Conservation (phyloP, 23 tunicate species). For the Styela clava region DNA sequence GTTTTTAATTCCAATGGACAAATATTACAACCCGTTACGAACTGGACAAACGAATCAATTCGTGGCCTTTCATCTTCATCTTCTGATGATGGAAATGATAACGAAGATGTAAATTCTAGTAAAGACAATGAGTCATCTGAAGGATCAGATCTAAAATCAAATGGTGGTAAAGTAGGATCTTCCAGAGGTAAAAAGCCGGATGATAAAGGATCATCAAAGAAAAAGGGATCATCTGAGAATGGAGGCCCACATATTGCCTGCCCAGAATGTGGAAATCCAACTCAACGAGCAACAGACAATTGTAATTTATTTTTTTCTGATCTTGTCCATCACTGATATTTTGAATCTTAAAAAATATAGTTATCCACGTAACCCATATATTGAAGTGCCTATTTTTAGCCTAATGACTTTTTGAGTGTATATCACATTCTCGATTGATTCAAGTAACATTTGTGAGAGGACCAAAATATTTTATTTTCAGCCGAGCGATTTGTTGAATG, state of each 20-base stretch:
- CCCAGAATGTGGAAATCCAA: slow-evolving; percentile 48
- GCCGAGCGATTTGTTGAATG: slow-evolving; percentile 41
- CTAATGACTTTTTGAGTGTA: too few relatives aligned
- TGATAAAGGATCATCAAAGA: slow-evolving; percentile 6
- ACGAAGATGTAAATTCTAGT: neutral
- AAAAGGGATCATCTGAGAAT: slow-evolving; percentile 14
- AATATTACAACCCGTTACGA: neutral
- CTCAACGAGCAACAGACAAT: slow-evolving; percentile 20
- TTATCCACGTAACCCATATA: too few relatives aligned
- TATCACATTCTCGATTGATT: too few relatives aligned
- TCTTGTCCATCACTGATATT: too few relatives aligned
- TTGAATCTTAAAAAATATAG: too few relatives aligned
- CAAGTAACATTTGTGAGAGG: too few relatives aligned
- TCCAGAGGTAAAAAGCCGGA: neutral
- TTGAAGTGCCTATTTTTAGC: too few relatives aligned
- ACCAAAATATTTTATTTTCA: neutral
- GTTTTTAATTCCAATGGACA: neutral
- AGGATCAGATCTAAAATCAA: neutral
- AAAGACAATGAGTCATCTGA: slow-evolving; percentile 15
- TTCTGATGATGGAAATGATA: neutral
- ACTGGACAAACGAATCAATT: neutral
- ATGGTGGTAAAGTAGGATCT: slow-evolving; percentile 5
- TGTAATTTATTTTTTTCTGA: neutral
- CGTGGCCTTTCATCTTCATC: neutral
- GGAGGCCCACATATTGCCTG: slow-evolving; percentile 29